Conservation (phyloP, 1,140 invertebrate species). For the Drosophila pseudoobscura region DNA sequence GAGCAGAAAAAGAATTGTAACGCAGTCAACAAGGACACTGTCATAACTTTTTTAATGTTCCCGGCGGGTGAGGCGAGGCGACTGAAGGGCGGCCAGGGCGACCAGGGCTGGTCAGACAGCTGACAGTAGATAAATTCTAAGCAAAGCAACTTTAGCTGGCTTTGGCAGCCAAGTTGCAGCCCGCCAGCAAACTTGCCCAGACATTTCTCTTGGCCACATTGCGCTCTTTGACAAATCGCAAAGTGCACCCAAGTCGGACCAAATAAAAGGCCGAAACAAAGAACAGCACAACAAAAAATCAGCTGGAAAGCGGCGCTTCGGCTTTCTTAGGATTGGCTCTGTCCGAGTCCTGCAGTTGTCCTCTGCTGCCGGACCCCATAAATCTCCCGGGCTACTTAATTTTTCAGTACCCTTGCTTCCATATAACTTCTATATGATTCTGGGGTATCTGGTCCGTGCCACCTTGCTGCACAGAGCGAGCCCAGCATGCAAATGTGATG, state of each 20-base stretch:
- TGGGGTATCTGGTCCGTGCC: slow-evolving; percentile 3
- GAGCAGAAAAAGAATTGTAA: slow-evolving; percentile 50
- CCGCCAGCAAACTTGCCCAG: neutral
- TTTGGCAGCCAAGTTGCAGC: slow-evolving; percentile 59
- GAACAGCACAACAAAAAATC: slow-evolving; percentile 14
- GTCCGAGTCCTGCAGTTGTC: slow-evolving; percentile 1
- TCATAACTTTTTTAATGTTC: slow-evolving; percentile 80
- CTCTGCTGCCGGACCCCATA: slow-evolving; percentile 39
- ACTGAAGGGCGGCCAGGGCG: neutral
- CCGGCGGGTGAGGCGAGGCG: slow-evolving; percentile 8
- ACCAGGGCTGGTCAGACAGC: slow-evolving; percentile 30
- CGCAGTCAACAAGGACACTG: slow-evolving; percentile 76
- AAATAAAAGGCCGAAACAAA: slow-evolving; percentile 9
- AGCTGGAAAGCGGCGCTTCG: slow-evolving; percentile 29
- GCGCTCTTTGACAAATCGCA: slow-evolving; percentile 68
- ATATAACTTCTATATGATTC: slow-evolving; percentile 24
- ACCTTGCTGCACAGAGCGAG: neutral
- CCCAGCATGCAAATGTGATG: neutral
- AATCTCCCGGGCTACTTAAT: slow-evolving; percentile 69
- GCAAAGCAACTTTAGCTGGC: slow-evolving; percentile 70
- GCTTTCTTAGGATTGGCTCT: slow-evolving; percentile 53
- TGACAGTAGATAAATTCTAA: slow-evolving; percentile 81
- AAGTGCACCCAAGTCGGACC: slow-evolving; percentile 47
- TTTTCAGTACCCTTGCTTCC: slow-evolving; percentile 45
- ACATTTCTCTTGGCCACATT: slow-evolving; percentile 59